These are phyloP conservation scores for Spilogale gracilis DNA, from an alignment of 2,113 vertebrate genomes.

Conservation along the genomic window DNA sequence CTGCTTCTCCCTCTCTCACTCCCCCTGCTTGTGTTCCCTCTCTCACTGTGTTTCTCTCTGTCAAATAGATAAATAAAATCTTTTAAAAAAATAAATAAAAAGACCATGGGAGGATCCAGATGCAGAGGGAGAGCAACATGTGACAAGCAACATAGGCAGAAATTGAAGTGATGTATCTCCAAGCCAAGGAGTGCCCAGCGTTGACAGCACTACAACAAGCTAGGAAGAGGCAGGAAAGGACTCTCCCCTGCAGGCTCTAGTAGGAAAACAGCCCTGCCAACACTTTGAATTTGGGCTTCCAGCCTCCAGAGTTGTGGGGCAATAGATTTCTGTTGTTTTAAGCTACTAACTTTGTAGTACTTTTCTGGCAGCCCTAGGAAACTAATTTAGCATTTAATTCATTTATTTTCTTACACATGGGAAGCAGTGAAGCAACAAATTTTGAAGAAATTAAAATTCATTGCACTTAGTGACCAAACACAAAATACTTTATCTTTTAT, in stretches of 20 bases:
- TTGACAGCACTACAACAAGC: background rate
- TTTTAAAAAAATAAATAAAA: background rate
- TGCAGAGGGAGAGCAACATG: too few relatives aligned
- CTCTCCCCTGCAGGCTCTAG: background rate
- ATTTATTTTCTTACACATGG: background rate
- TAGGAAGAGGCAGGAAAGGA: background rate
- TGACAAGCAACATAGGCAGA: too few relatives aligned
- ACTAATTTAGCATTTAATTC: background rate
- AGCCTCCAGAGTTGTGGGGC: background rate
- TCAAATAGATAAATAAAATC: too few relatives aligned
- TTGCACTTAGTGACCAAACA: background rate
- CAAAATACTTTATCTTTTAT: background rate
- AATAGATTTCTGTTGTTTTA: background rate
- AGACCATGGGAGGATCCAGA: background rate
- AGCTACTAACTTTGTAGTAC: background rate
- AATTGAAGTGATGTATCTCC: background rate
- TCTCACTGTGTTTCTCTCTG: too few relatives aligned
- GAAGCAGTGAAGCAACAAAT: background rate
- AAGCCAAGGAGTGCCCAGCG: background rate
- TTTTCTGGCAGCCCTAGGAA: background rate
- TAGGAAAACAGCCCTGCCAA: background rate
- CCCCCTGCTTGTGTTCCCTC: too few relatives aligned
- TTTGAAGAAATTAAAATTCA: background rate
- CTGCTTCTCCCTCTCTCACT: too few relatives aligned
- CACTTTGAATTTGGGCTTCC: background rate